Evolutionary conservation across 1,140 invertebrate genomes (phyloP).

Genomic region (Odontomachus brunneus): DNA sequence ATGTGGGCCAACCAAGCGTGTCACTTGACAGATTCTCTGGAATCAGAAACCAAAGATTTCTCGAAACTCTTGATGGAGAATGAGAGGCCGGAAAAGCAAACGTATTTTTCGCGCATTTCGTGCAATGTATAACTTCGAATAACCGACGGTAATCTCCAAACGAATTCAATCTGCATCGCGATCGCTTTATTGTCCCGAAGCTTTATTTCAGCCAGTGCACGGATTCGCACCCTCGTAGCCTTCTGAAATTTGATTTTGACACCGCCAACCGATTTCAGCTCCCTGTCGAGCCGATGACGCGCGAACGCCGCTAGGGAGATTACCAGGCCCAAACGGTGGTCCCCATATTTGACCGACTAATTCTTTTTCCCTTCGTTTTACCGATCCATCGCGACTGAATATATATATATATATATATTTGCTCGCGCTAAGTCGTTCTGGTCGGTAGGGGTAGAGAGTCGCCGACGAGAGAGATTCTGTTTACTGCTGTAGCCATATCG

Average conservation of each 20-base stretch:
- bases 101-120: too few species aligned
- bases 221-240: too few species aligned
- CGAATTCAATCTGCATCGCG: too few species aligned
- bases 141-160: too few species aligned
- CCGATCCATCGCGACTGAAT: not conserved
- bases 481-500: conserved; percentile 36
- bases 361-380: conserved; percentile 20
- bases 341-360: conserved; percentile 46
- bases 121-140: too few species aligned
- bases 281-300: conserved; percentile 16
- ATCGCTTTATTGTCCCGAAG: too few species aligned
- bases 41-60: too few species aligned
- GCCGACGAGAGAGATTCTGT: conserved; percentile 18
- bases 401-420: conserved; percentile 53
- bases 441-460: not conserved
- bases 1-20: too few species aligned
- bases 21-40: not conserved
- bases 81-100: too few species aligned
- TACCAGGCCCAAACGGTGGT: conserved; percentile 1
- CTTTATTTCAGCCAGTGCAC: too few species aligned
- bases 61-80: too few species aligned
- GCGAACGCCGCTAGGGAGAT: conserved; percentile 29
- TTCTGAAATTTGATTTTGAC: conserved; percentile 1
- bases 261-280: not conserved
- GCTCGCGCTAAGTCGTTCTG: conserved; percentile 39